Conservation (phyloP, 2,888 invertebrate species). For the Acrobasis consociella region DNA sequence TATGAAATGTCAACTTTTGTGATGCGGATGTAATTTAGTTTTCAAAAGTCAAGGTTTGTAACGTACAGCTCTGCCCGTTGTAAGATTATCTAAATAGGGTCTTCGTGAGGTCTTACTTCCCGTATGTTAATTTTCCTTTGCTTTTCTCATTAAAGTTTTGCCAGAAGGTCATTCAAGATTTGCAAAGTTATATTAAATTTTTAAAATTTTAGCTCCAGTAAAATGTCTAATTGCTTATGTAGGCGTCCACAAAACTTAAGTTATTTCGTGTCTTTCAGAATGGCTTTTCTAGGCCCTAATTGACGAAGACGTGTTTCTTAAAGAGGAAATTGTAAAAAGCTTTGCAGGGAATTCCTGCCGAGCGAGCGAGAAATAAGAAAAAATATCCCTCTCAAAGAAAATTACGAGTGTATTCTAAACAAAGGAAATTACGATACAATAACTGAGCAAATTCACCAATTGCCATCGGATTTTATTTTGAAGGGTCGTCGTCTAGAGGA, state of each 20-base stretch:
- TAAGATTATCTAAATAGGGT: slow-evolving; percentile 5
- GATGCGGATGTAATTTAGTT: slow-evolving; percentile 15
- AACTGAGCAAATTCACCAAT: slow-evolving; percentile 18
- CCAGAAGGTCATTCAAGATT: neutral
- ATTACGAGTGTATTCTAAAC: slow-evolving; percentile 31
- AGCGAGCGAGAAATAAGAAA: slow-evolving; percentile 23
- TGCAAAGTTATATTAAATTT: neutral
- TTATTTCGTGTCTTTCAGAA: slow-evolving; percentile 30
- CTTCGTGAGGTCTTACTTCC: slow-evolving; percentile 1
- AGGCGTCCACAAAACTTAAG: slow-evolving; percentile 29
- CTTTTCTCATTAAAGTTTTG: neutral
- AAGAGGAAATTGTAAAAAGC: slow-evolving; percentile 39
- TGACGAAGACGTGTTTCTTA: slow-evolving; percentile 39
- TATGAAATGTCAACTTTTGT: slow-evolving; percentile 29
- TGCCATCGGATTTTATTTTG: slow-evolving; percentile 21
- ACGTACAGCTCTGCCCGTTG: neutral
- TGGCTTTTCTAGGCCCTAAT: slow-evolving; percentile 36
- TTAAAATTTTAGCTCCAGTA: neutral
- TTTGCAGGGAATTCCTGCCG: slow-evolving; percentile 33
- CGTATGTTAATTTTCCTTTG: neutral
- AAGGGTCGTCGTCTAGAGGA: slow-evolving; percentile 22
- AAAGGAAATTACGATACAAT: slow-evolving; percentile 25
- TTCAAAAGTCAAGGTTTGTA: slow-evolving; percentile 15
- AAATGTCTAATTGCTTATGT: neutral
- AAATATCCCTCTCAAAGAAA: slow-evolving; percentile 35